phyloP scores from a whole-genome alignment of 2,113 vertebrate species.

The Oceanites oceanicus region DNA sequence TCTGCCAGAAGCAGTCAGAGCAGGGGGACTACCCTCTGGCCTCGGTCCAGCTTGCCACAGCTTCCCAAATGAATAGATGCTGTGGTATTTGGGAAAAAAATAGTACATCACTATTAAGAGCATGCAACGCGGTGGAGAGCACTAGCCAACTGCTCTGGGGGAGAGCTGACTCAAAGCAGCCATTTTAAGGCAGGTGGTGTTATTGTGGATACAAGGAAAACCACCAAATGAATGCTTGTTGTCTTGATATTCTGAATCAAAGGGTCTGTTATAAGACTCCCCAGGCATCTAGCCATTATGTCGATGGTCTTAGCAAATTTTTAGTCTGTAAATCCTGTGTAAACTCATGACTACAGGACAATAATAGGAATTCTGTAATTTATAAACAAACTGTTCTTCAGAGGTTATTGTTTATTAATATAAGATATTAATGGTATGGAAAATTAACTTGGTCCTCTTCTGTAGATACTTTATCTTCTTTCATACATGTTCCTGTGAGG shows the following conservation, averaged over 20 bases:
- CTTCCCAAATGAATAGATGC: slow-evolving; percentile 7
- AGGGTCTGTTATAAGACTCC: slow-evolving; percentile 3
- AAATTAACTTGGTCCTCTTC: neutral
- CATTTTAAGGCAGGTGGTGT: slow-evolving; percentile 49
- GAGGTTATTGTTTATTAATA: neutral
- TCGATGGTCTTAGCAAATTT: neutral
- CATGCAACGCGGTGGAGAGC: neutral
- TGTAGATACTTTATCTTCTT: neutral
- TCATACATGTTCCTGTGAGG: neutral
- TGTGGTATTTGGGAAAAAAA: slow-evolving; percentile 33
- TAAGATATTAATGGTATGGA: neutral
- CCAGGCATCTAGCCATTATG: neutral
- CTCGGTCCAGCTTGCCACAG: neutral
- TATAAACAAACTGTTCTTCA: neutral
- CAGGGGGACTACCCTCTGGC: neutral
- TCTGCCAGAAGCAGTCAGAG: neutral
- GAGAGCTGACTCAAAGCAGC: slow-evolving; percentile 15
- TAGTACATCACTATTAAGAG: neutral
- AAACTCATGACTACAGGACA: neutral
- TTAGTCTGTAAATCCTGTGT: neutral
- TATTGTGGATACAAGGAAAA: slow-evolving; percentile 29
- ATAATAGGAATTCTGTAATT: neutral
- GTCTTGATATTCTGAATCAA: neutral
- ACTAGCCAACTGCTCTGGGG: neutral
- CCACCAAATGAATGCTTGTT: slow-evolving; percentile 17